Evolutionary conservation across 2,888 invertebrate species (phyloP).

Genomic region (Spisula subtruncata): DNA sequence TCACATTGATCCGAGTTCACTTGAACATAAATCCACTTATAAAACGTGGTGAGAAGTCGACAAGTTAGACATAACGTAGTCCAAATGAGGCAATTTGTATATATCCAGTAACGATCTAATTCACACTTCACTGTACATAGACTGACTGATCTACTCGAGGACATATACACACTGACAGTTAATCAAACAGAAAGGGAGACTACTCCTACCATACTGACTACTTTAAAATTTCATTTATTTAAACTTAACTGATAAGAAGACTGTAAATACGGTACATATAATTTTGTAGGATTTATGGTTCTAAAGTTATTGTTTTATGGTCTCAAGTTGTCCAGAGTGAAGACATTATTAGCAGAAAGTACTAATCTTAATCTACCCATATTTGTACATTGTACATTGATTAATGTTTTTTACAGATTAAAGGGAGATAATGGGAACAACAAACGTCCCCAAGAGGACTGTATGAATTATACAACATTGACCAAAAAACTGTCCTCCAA

Average conservation of each 20-base stretch:
- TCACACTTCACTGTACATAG: constrained; percentile 40
- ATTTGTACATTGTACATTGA: background rate
- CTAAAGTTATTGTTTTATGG: background rate
- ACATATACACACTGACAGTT: constrained; percentile 62
- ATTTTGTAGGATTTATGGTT: background rate
- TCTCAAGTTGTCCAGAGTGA: background rate
- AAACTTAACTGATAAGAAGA: background rate
- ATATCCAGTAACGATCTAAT: constrained; percentile 4
- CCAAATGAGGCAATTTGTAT: constrained; percentile 39
- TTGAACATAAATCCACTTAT: background rate
- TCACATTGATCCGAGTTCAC: background rate
- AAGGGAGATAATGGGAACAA: background rate
- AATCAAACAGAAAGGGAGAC: constrained; percentile 69
- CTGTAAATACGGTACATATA: background rate
- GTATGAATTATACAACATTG: constrained; percentile 7
- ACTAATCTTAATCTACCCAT: background rate
- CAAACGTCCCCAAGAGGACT: background rate
- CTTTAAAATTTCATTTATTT: background rate
- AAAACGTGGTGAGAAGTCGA: background rate
- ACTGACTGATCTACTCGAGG: constrained; percentile 39
- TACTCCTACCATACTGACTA: constrained; percentile 39
- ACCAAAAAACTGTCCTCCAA: background rate
- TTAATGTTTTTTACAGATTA: background rate
- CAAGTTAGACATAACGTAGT: background rate
- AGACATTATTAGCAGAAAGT: background rate